A percentile compares a stretch with the other conserved stretches of the same genome.
phyloP scores from a whole-genome alignment of 2,888 invertebrate genomes.

The Agrilus biguttatus region DNA sequence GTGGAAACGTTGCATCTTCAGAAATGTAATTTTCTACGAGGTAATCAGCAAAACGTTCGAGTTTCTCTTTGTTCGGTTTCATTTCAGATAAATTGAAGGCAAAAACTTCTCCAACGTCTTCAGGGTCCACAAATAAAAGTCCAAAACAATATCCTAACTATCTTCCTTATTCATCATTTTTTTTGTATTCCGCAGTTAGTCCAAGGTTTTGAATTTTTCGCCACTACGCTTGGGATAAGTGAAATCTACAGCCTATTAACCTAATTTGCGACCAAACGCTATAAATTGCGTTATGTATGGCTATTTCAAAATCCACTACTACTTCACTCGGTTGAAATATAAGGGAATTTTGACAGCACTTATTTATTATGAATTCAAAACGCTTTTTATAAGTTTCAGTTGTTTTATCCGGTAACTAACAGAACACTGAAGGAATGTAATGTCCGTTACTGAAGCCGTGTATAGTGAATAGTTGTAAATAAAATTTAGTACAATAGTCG shows the following conservation, averaged over 20 bases:
- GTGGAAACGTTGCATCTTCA: constrained; percentile 2
- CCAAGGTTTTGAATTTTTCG: constrained; percentile 2
- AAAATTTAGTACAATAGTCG: not conserved
- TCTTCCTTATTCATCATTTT: not conserved
- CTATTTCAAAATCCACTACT: not conserved
- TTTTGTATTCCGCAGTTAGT: constrained; percentile 1
- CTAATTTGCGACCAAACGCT: not conserved
- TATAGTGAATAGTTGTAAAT: constrained; percentile 3
- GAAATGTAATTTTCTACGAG: constrained; percentile 1
- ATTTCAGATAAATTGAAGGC: not conserved
- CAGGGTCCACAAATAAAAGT: not conserved
- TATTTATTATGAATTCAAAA: not conserved
- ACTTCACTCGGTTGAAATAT: not conserved
- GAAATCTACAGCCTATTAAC: constrained; percentile 1
- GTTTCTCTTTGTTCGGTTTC: not conserved
- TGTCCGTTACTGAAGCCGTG: constrained; percentile 1
- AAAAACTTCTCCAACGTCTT: constrained; percentile 2
- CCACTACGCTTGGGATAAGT: constrained; percentile 1
- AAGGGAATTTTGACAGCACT: not conserved
- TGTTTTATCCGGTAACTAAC: constrained; percentile 2
- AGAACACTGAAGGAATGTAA: constrained; percentile 3
- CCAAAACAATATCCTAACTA: not conserved
- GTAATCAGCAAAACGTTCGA: not conserved
- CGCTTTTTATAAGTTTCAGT: not conserved
- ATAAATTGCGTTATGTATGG: not conserved